A percentile compares a stretch with the other conserved stretches of the same genome.
These are phyloP conservation scores for Anoplophora glabripennis DNA, from an alignment of 1,140 invertebrate genomes.

Conservation along the genomic window DNA sequence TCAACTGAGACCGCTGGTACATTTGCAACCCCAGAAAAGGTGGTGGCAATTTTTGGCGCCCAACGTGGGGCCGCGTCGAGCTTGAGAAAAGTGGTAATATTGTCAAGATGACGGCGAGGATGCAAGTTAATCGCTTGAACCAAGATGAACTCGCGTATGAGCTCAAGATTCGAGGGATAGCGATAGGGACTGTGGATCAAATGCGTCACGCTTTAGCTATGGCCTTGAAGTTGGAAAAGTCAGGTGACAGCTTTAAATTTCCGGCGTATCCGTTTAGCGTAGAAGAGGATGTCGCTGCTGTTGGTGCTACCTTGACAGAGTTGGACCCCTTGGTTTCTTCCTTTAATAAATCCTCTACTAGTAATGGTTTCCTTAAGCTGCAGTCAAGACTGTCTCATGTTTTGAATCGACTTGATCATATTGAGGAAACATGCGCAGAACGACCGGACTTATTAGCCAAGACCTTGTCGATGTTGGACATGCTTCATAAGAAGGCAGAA, in stretches of 20 bases:
- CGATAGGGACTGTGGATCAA: neutral
- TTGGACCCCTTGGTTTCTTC: neutral
- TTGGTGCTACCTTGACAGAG: neutral
- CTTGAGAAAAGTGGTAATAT: too few species aligned
- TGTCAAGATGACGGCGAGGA: neutral
- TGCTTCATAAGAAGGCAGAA: neutral
- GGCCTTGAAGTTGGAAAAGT: slow-evolving; percentile 2
- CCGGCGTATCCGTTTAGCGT: slow-evolving; percentile 9
- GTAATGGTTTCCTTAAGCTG: neutral
- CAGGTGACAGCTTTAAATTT: slow-evolving; percentile 6
- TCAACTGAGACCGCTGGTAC: too few species aligned
- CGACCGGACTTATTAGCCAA: neutral
- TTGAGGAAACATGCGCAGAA: neutral
- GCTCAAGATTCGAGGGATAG: neutral
- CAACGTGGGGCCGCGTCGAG: too few species aligned
- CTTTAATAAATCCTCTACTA: neutral
- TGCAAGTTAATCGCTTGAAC: neutral
- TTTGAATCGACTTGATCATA: neutral
- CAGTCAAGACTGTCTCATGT: neutral
- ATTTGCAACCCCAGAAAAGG: too few species aligned
- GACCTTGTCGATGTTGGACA: too few species aligned
- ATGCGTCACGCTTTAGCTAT: neutral
- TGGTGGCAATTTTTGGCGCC: too few species aligned
- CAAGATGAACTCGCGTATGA: neutral
- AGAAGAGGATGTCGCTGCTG: neutral